Evolutionary conservation across 2,888 invertebrate species (phyloP), one percentile per base, ranked within the genome.

Genomic region (Aricia artaxerxes): DNA sequence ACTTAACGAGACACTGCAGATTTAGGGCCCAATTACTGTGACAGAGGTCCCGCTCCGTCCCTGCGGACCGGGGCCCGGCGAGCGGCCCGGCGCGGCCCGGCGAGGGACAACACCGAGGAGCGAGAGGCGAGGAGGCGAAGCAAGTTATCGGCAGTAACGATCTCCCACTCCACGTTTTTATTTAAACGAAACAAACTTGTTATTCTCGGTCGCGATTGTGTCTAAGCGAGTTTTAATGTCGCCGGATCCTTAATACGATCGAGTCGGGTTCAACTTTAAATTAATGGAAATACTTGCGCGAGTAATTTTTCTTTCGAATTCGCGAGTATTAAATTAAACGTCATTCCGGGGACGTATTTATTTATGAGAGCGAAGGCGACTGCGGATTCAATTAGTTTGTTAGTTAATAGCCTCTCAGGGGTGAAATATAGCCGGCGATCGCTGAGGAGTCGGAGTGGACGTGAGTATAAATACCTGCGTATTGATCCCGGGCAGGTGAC

Each of bases 81-180:
- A 2, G 61, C 7, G 83, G 77, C 80, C 80, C 81, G 57, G 1
- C 24, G 61, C 7, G 61, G 24, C 24, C 81, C 81, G 81, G 81
- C 82, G 81, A 24, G 24, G 82, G 81, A 81, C 83, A 83, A 81
- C 83, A 82, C 82, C 81, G 79, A 79, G 80, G 79, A 81, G 81
- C 83, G 7, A 16, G 40, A 40, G 4, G 4, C 57, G 57, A 57
- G 16, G 57, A 60, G 31, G 31, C 81, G 79, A 79, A 81, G 80
- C 80, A 81, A 83, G 83, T 81, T 82, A 82, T 84, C 84, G 85
- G 84, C 85, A 88, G 86, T 87, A 89, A 89, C 85, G 87, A 88
- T 85, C 84, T 83, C 83, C 53, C 83, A 87, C 87, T 87, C 80
- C 78, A 79, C 81, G 80, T 82, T 84, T 84, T 83, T 83, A 83